Evolutionary conservation across 2,113 vertebrate species (phyloP), one percentile per base, ranked within the genome.

Genomic region (Triplophysa rosa): DNA sequence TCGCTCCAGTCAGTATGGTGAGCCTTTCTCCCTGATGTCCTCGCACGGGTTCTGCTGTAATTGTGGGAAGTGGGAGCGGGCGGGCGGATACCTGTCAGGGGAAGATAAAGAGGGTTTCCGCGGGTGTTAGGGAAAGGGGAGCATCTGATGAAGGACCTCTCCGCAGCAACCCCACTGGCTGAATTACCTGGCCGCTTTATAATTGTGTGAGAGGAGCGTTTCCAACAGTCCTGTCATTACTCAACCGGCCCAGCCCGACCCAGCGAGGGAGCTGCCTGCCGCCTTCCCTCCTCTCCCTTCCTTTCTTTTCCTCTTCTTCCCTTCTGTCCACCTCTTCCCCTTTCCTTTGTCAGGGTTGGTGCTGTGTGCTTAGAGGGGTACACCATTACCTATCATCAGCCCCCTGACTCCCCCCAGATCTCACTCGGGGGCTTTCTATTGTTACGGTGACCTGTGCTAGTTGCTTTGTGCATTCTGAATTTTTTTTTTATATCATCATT

Each of bases 21-120:
- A 11, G 14, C 6, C 33, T 33, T 59, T 65, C 49, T 66, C 54
- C 42, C 14, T 17, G 49, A 45, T 67, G 83, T 87, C 85, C 87
- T 83, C 81, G 85, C 82, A 86, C 88, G 87, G 90, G 88, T 85
- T 91, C 87, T 83, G 86, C 82, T 92, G 90, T 90, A 91, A 91
- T 90, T 92, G 90, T 90, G 89, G 89, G 88, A 90, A 21, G 83
- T 83, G 67, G 74, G 85, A 85, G 88, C 89, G 80, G 87, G 88
- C 86, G 87, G 87, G 82, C 47, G 70, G 14, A 86, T 85, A 84
- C 84, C 91, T 92, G 91, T 91, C 91, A 88, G 59, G 81, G 83
- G 70, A 91, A 92, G 91, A 91, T 92, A 90, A 91, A 93, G 90
- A 90, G 92, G 87, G 92, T 90, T 90, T 89, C 91, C 87, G 79